A percentile compares a stretch with the other conserved stretches of the same genome.
phyloP scores from a whole-genome alignment of 2,113 vertebrate species.

The Nothocercus nigrocapillus region DNA sequence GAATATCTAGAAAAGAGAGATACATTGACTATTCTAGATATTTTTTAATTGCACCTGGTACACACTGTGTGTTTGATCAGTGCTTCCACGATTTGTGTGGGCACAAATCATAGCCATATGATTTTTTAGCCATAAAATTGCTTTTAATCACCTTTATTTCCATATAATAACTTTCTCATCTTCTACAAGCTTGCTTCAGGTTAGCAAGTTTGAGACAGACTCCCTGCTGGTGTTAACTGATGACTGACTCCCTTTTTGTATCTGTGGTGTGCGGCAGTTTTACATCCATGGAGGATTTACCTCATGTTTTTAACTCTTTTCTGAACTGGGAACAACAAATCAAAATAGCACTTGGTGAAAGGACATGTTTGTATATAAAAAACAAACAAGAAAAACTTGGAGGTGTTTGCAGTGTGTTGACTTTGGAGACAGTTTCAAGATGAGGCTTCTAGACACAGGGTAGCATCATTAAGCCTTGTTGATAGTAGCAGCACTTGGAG shows the following conservation, averaged over 20 bases:
- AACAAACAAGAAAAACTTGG: background rate
- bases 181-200: background rate
- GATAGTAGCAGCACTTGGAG: no score
- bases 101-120: no score
- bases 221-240: background rate
- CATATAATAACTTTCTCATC: fast-evolving
- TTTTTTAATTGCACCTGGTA: fast-evolving
- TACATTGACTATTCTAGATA: background rate
- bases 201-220: background rate
- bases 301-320: background rate
- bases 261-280: background rate
- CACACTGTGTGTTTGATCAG: fast-evolving
- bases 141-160: background rate
- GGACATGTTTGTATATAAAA: background rate
- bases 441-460: no score
- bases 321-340: background rate
- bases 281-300: background rate
- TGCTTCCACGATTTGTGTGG: background rate
- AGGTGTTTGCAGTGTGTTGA: no score
- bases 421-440: no score
- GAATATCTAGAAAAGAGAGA: background rate
- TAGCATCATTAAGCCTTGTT: no score
- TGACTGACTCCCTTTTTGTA: background rate
- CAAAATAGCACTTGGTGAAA: background rate
- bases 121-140: background rate